phyloP scores from a whole-genome alignment of 2,888 invertebrate genomes.

The Acleris sparsana region DNA sequence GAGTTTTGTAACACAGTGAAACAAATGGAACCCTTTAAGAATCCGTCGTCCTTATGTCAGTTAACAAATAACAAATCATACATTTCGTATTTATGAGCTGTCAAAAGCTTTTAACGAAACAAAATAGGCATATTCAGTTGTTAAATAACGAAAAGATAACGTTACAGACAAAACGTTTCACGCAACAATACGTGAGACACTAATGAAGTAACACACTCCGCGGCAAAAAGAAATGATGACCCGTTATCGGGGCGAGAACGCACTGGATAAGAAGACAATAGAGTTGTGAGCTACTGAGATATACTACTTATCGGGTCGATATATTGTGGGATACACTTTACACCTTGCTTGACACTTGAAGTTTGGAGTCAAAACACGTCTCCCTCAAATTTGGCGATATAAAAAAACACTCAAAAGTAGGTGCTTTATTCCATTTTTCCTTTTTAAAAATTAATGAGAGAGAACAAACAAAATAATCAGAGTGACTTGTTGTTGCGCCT shows the following conservation, averaged over 20 bases:
- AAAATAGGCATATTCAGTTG: not conserved
- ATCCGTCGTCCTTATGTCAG: no score
- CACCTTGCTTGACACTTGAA: constrained; percentile 13
- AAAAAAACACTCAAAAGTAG: no score
- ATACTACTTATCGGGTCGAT: constrained; percentile 39
- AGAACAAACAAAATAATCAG: no score
- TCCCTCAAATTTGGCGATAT: no score
- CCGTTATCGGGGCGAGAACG: constrained; percentile 35
- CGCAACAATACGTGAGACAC: not conserved
- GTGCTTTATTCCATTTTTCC: no score
- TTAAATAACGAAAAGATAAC: not conserved
- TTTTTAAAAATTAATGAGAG: no score
- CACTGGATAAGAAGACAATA: constrained; percentile 38
- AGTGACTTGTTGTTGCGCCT: no score
- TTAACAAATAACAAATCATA: no score
- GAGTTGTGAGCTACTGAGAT: constrained; percentile 31
- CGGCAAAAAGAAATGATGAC: constrained; percentile 26
- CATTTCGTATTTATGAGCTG: not conserved
- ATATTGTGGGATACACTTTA: constrained; percentile 37
- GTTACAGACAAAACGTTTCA: not conserved
- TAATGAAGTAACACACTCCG: constrained; percentile 15
- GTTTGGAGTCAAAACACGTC: no score
- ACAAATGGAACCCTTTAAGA: no score
- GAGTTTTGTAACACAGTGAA: no score
- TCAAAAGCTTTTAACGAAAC: not conserved